Evolutionary conservation across 2,888 invertebrate genomes (phyloP), one percentile per base, ranked within the genome.

Genomic region (Mimumesa dahlbomi): DNA sequence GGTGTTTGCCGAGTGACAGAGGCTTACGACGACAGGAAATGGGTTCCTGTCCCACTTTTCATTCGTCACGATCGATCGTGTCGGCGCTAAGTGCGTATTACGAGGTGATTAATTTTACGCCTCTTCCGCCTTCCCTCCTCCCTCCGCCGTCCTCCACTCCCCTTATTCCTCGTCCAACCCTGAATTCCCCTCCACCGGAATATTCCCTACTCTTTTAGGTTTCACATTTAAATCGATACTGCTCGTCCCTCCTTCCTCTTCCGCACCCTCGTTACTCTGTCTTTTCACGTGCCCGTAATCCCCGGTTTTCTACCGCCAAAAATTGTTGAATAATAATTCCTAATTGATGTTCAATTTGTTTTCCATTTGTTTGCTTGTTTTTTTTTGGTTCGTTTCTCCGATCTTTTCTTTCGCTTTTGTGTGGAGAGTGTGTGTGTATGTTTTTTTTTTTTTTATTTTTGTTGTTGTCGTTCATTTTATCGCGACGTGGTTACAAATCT

Each of bases 51-150:
- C 61, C 79, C 64, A 79, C 82, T 83, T 82, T 81, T 83, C 77
- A 79, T 78, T 77, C 73, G 70, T 50, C 42, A 57, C 59, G 72
- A 81, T 81, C 77, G 83, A 82, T 82, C 77, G 73, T 54, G 70
- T 71, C 64, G 66, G 61, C 73, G 73, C 67, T 77, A 77, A 79
- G 75, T 76, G 79, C 79, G 79, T 78, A 83, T 83, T 81, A 83
- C 78, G 69, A 63, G 77, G 70, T 80, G 77, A 83, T 83, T 83
- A 83, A 81, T 81, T 81, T 80, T 75, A 80, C 81, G 75, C 80
- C 70, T 71, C 73, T 56, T 50, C 43, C 56, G 54, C 59, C 50
- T 21, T 29, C 29, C 14, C 50, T 29, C 5, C 18, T 43, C 11
- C 11, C 25, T 36, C 18, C 40, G 54, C 11, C 11, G 19, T 36